Evolutionary conservation across 1,140 invertebrate genomes (phyloP).

Genomic region (Bombus difficillimus): DNA sequence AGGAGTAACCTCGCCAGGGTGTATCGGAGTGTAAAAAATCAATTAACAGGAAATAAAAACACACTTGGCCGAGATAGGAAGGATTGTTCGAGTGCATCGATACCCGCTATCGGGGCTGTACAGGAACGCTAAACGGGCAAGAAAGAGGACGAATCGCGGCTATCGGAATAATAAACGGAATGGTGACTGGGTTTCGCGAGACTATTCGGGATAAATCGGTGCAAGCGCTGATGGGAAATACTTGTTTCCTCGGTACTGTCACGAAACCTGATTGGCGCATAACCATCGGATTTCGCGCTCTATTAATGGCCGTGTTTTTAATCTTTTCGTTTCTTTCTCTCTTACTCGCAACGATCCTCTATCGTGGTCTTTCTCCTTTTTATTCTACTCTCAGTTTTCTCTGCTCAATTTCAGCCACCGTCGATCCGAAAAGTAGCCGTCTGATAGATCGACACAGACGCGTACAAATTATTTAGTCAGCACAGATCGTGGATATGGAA

Average conservation of each 20-base stretch:
- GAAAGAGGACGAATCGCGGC: conserved; percentile 30
- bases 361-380: not conserved
- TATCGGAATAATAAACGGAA: conserved; percentile 52
- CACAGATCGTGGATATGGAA: not conserved
- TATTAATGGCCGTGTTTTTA: conserved; percentile 57
- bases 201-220: not conserved
- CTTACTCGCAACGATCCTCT: not conserved
- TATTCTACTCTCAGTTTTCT: not conserved
- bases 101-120: conserved; percentile 31
- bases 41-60: conserved; percentile 55
- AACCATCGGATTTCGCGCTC: conserved; percentile 63
- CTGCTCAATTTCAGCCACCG: too few relatives aligned
- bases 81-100: conserved; percentile 37
- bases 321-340: conserved; percentile 30
- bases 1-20: conserved; percentile 44
- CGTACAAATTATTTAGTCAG: conserved; percentile 51
- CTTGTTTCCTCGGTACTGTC: conserved; percentile 77
- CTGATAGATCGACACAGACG: not conserved
- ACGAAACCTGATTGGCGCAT: conserved; percentile 76
- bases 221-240: conserved; percentile 76
- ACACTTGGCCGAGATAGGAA: conserved; percentile 41
- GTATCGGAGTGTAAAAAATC: conserved; percentile 52
- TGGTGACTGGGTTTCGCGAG: conserved; percentile 15
- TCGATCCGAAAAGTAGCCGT: too few relatives aligned
- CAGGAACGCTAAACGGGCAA: conserved; percentile 40